Evolutionary conservation across 2,888 invertebrate species (phyloP).

Genomic region (Drosophila nigricruria): DNA sequence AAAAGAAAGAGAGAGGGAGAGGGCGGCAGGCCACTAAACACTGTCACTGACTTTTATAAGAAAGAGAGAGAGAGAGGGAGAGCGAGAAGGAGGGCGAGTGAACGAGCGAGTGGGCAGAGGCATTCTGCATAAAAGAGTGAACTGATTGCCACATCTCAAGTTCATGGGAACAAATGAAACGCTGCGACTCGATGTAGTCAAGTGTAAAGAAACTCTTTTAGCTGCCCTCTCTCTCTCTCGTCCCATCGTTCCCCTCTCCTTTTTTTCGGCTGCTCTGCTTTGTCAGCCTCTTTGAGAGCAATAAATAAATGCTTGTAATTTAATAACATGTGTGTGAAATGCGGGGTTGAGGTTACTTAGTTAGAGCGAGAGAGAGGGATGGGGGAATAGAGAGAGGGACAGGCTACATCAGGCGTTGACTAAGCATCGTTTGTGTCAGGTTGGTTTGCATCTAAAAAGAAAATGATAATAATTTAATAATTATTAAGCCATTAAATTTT

Average conservation of each 20-base stretch:
- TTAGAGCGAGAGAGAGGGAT: not conserved
- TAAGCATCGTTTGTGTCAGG: not conserved
- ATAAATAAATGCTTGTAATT: constrained; percentile 44
- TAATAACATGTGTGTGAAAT: constrained; percentile 50
- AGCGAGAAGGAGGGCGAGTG: not conserved
- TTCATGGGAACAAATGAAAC: constrained; percentile 69
- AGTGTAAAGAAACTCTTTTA: constrained; percentile 50
- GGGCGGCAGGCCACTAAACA: constrained; percentile 21
- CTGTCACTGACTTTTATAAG: constrained; percentile 35
- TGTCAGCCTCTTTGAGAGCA: constrained; percentile 14
- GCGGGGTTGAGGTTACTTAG: constrained; percentile 6
- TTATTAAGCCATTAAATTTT: too few species aligned
- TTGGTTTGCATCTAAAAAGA: too few species aligned
- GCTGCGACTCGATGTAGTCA: constrained; percentile 59
- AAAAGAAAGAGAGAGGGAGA: constrained; percentile 1
- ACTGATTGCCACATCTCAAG: constrained; percentile 60
- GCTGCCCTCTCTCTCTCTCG: not conserved
- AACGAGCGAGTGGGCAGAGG: not conserved
- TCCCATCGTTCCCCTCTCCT: not conserved
- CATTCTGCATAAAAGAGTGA: constrained; percentile 59
- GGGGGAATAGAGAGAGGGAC: not conserved
- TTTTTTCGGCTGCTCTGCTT: not conserved
- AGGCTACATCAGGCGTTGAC: not conserved
- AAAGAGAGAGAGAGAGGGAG: constrained; percentile 5
- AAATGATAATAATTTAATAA: too few species aligned